Base-by-base conservation (phyloP, 2,888 invertebrate genomes). In the Lobophora halterata region DNA sequence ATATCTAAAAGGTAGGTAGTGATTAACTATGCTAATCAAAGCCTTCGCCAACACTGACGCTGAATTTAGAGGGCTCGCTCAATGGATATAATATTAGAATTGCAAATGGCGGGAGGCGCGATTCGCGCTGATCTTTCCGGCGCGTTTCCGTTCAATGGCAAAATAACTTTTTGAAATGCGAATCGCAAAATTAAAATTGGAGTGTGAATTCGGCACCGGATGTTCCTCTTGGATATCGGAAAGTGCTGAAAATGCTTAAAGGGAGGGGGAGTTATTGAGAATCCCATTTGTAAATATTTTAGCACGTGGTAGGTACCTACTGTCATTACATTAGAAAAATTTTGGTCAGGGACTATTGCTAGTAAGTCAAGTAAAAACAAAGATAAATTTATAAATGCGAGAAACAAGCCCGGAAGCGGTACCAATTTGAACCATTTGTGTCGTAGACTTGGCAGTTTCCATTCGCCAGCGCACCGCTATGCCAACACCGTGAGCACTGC, bases 71-170 rank as follows among this genome's bases (percentile, higher is more conserved):
- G 25, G 19, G 36, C 24, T 19, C 18, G 37, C 30, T 28, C 28
- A 24, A 26, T 25, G 36, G 34, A 10, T n/a, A n/a, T n/a, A n/a
- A 30, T 52, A 56, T 55, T 55, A 55, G 52, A 55, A 53, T 54
- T 55, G 53, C 52, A 55, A 61, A 54, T 61, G 49, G 34, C 39
- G 46, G 39, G 47, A 35, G 42, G 49, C 44, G 53, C 53, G 55
- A 44, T 52, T 11, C 52, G 58, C 60, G 74, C 64, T 62, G 80
- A 81, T 83, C 79, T 63, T 82, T 85, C 83, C 82, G 79, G 72
- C 54, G 54, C 50, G 52, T 48, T 68, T 66, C 69, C 68, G 66
- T 41, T 53, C 49, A 43, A 48, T 44, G 55, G 40, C 9, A 48
- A 55, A 66, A 64, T 65, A 62, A 47, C 44, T 43, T 56, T 65